Evolutionary conservation across 2,797 vertebrate species (phyloP).

Genomic region (Sebastes steindachneri): DNA sequence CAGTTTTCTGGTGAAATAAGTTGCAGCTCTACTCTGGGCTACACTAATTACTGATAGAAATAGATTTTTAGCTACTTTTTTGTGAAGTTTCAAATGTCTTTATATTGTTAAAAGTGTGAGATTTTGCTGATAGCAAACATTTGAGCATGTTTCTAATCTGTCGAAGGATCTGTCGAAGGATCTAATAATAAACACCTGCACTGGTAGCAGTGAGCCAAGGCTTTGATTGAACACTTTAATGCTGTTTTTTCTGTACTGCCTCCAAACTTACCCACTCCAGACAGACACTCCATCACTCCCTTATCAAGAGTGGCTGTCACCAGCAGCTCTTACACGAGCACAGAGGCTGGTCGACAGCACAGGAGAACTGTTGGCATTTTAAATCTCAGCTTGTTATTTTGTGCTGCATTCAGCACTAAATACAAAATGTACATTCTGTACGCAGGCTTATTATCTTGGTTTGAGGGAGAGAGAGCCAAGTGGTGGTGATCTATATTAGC

Average conservation of each 20-base stretch:
- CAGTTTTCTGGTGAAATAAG: not conserved
- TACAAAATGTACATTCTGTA: constrained; percentile 29
- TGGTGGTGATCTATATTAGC: constrained; percentile 76
- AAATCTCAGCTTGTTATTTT: constrained; percentile 21
- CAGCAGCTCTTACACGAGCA: not conserved
- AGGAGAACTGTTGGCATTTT: constrained; percentile 14
- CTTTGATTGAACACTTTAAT: constrained; percentile 54
- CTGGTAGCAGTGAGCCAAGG: constrained; percentile 12
- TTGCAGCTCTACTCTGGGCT: not conserved
- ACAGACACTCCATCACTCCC: constrained; percentile 53
- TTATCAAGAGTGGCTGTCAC: constrained; percentile 44
- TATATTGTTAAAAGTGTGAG: not conserved
- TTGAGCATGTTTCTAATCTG: not conserved
- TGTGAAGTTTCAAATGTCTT: not conserved
- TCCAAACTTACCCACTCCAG: constrained; percentile 52
- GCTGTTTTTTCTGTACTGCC: constrained; percentile 41
- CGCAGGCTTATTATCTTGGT: constrained; percentile 35
- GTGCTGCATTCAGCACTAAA: constrained; percentile 44
- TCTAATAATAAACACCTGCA: constrained; percentile 26
- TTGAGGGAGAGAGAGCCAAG: constrained; percentile 40
- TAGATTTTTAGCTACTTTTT: not conserved
- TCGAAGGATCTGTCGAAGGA: not conserved
- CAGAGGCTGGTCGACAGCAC: constrained; percentile 12
- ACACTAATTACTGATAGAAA: not conserved
- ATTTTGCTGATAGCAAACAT: not conserved